Conservation (phyloP, 2,113 vertebrate genomes). For the Tachysurus vachellii region DNA sequence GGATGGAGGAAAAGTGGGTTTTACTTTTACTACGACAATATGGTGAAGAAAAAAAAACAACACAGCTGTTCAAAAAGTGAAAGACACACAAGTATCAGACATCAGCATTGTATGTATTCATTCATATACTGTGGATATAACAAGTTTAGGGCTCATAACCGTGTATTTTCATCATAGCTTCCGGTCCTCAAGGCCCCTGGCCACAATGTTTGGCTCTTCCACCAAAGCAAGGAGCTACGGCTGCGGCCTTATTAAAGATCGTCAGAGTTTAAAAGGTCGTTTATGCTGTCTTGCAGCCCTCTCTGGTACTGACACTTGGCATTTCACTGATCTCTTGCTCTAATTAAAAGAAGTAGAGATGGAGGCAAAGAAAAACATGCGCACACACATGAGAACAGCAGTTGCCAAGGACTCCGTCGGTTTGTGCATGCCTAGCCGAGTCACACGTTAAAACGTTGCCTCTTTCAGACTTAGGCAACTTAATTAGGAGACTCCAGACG, state of each 20-base stretch:
- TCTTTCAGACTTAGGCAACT: slow-evolving; percentile 39
- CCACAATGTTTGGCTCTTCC: slow-evolving; percentile 22
- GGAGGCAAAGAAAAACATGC: slow-evolving; percentile 33
- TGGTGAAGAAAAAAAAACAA: not conserved
- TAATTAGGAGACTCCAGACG: slow-evolving; percentile 47
- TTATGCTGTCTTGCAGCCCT: slow-evolving; percentile 54
- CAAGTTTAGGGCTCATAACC: not conserved
- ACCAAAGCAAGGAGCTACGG: slow-evolving; percentile 16
- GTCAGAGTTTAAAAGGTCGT: slow-evolving; percentile 56
- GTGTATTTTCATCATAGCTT: slow-evolving; percentile 2
- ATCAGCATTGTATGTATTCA: not conserved
- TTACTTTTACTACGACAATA: not conserved
- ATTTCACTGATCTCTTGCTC: slow-evolving; percentile 58
- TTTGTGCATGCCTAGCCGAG: slow-evolving; percentile 45
- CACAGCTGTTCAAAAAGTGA: not conserved
- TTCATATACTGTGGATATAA: not conserved
- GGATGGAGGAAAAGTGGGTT: not conserved
- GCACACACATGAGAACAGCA: slow-evolving; percentile 32
- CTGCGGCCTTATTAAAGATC: slow-evolving; percentile 57
- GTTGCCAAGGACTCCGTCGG: slow-evolving; percentile 51
- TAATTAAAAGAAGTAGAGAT: slow-evolving; percentile 57
- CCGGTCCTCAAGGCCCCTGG: slow-evolving; percentile 9
- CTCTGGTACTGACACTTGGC: slow-evolving; percentile 57
- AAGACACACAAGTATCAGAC: not conserved
- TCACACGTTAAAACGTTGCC: slow-evolving; percentile 39